Evolutionary conservation across 1,140 invertebrate genomes (phyloP).

Genomic region (Antheraea pernyi): DNA sequence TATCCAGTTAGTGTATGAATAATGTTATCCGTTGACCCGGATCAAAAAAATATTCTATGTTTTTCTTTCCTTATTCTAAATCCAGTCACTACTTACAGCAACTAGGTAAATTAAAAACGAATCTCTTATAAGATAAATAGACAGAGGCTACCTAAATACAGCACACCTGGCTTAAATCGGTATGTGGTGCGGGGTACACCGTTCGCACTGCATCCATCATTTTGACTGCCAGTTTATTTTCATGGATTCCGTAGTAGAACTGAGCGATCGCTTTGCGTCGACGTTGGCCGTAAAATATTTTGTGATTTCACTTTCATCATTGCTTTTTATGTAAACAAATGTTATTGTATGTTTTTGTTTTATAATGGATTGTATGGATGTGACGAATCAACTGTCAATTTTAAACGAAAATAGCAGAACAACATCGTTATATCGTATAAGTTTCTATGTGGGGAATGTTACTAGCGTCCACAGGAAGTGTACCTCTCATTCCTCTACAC

Average conservation of each 20-base stretch:
- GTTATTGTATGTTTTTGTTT: not conserved
- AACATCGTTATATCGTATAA: not conserved
- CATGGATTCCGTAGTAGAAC: conserved; percentile 2
- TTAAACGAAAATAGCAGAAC: not conserved
- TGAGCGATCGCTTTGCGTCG: not conserved
- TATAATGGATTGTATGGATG: not conserved
- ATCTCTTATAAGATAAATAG: not conserved
- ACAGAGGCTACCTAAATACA: not conserved
- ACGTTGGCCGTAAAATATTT: not conserved
- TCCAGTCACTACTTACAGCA: not conserved
- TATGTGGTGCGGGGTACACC: not conserved
- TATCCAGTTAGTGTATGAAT: too few relatives aligned
- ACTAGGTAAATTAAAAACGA: not conserved
- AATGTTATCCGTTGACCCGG: too few relatives aligned
- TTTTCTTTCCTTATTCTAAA: too few relatives aligned
- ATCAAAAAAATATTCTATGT: too few relatives aligned
- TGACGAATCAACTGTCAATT: not conserved
- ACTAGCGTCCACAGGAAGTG: too few relatives aligned
- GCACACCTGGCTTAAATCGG: not conserved
- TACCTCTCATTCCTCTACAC: too few relatives aligned
- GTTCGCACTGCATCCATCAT: conserved; percentile 9
- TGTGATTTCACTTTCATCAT: not conserved
- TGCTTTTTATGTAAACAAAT: not conserved
- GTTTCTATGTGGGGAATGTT: too few relatives aligned
- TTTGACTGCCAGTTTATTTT: conserved; percentile 9